These are phyloP conservation scores for Coelopa pilipes DNA, from an alignment of 2,888 invertebrate species.

Conservation along the genomic window DNA sequence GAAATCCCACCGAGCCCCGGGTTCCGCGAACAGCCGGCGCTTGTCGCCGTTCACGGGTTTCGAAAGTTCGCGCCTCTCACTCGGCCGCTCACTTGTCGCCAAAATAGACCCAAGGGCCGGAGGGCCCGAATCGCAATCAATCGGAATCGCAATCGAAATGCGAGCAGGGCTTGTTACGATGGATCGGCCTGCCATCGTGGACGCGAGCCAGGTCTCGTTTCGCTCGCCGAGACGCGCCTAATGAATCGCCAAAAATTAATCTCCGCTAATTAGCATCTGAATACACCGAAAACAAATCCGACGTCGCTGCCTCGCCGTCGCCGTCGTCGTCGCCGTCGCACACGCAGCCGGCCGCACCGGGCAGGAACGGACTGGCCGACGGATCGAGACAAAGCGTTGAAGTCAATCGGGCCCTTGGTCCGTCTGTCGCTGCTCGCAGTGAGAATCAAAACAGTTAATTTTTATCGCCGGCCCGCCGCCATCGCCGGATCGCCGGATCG, in stretches of 20 bases:
- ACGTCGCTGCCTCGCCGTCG: neutral
- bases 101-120: too few species aligned
- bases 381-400: too few species aligned
- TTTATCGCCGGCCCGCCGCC: neutral
- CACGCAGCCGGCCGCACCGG: neutral
- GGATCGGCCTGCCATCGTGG: too few species aligned
- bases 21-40: too few species aligned
- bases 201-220: constrained; percentile 2
- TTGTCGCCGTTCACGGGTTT: too few species aligned
- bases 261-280: constrained; percentile 14
- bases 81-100: too few species aligned
- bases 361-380: neutral
- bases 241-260: neutral
- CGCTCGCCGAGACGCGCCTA: neutral
- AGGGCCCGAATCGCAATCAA: too few species aligned
- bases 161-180: too few species aligned
- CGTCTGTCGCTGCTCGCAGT: neutral
- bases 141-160: too few species aligned
- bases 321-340: neutral
- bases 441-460: constrained; percentile 13
- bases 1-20: too few species aligned
- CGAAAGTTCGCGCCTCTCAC: too few species aligned
- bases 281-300: neutral
- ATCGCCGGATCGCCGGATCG: too few species aligned
- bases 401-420: neutral